Conservation (phyloP, 2,888 invertebrate species). For the Epinotia demarniana region DNA sequence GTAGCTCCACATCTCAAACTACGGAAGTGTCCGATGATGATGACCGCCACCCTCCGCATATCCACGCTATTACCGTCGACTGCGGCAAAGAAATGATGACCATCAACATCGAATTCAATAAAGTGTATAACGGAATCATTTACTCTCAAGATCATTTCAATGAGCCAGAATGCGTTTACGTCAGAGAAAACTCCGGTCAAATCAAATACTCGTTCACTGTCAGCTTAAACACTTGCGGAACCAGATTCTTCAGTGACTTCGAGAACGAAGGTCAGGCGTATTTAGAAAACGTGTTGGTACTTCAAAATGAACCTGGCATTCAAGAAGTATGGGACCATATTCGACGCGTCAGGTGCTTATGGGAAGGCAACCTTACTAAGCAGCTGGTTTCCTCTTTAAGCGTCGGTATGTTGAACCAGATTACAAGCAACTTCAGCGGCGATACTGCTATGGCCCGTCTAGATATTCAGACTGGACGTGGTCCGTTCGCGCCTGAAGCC, state of each 20-base stretch:
- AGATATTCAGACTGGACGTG: conserved; percentile 90
- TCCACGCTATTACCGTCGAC: conserved; percentile 89
- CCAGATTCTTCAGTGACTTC: conserved; percentile 91
- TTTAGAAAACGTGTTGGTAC: conserved; percentile 90
- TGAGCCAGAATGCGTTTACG: conserved; percentile 89
- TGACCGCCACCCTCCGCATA: conserved; percentile 89
- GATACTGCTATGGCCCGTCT: conserved; percentile 92
- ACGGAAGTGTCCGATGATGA: conserved; percentile 79
- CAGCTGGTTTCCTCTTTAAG: conserved; percentile 89
- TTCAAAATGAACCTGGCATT: conserved; percentile 91
- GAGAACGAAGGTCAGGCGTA: conserved; percentile 91
- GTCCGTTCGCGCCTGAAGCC: conserved; percentile 90
- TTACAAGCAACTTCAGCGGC: conserved; percentile 93
- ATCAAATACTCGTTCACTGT: conserved; percentile 90
- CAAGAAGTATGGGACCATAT: conserved; percentile 92
- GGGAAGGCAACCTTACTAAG: conserved; percentile 92
- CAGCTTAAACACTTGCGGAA: conserved; percentile 90
- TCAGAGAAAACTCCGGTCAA: conserved; percentile 88
- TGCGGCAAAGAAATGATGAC: conserved; percentile 94
- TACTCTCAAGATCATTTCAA: conserved; percentile 91
- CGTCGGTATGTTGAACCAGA: conserved; percentile 91
- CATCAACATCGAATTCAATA: conserved; percentile 91
- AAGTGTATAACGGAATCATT: conserved; percentile 90
- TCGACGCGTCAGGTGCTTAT: conserved; percentile 90
- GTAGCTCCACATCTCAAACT: conserved; percentile 48